Evolutionary conservation across 2,113 vertebrate genomes (phyloP).

Genomic region (Megaceryle torquata): DNA sequence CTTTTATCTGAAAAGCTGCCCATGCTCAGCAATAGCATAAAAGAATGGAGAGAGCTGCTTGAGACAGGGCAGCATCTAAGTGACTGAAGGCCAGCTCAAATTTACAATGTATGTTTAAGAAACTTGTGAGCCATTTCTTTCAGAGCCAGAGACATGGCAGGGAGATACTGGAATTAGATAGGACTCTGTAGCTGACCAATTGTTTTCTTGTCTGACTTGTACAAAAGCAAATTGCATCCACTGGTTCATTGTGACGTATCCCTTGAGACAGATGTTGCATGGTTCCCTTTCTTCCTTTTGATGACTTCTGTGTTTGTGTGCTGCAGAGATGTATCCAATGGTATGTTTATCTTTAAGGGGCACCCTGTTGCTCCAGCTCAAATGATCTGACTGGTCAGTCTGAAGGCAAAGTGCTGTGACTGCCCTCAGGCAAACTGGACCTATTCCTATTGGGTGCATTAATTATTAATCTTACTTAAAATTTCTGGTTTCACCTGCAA

Average conservation of each 20-base stretch:
- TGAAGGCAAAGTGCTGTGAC: neutral
- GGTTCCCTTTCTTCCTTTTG: neutral
- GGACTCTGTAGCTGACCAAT: neutral
- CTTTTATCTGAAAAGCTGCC: neutral
- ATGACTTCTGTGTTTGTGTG: neutral
- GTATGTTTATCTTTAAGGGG: neutral
- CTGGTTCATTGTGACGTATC: rapidly evolving
- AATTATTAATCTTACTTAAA: neutral
- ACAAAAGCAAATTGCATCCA: neutral
- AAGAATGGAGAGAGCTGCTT: neutral
- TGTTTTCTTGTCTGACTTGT: neutral
- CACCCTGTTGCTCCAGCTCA: neutral
- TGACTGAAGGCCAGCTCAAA: neutral
- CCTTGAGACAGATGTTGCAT: neutral
- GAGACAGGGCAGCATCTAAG: neutral
- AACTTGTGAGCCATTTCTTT: neutral
- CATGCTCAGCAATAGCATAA: neutral
- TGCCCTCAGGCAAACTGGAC: neutral
- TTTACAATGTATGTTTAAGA: neutral
- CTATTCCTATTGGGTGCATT: neutral
- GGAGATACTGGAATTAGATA: neutral
- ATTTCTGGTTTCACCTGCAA: neutral
- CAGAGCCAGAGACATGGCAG: neutral
- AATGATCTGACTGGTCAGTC: neutral
- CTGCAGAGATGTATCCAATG: neutral